Conservation (phyloP, 1,140 invertebrate species). For the Hermetia illucens region DNA sequence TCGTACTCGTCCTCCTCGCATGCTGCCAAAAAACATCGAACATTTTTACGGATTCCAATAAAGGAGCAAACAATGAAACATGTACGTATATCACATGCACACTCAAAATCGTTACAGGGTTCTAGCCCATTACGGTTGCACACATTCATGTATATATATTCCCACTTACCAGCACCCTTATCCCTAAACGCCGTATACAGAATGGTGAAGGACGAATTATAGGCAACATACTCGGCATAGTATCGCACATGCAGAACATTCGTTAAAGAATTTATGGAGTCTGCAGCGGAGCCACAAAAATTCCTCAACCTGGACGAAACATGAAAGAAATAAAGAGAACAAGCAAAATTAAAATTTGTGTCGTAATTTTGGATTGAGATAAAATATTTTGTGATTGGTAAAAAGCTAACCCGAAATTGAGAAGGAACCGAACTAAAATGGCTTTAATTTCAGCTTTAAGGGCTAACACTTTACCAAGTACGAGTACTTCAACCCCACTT, state of each 20-base stretch:
- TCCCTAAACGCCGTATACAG: slow-evolving; percentile 61
- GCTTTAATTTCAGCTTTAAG: too few relatives aligned
- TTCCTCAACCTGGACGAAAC: slow-evolving; percentile 42
- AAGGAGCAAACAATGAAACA: too few relatives aligned
- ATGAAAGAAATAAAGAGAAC: too few relatives aligned
- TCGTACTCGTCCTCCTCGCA: slow-evolving; percentile 54
- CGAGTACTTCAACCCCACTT: too few relatives aligned
- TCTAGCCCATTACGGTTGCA: too few relatives aligned
- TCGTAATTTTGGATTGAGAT: background rate
- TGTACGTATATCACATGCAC: too few relatives aligned
- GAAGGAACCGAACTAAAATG: too few relatives aligned
- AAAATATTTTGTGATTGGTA: slow-evolving; percentile 1
- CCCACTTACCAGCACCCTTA: slow-evolving; percentile 33
- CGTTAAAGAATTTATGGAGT: slow-evolving; percentile 42
- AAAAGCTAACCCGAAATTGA: too few relatives aligned
- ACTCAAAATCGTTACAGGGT: too few relatives aligned
- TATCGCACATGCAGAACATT: slow-evolving; percentile 56
- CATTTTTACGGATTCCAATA: slow-evolving; percentile 5
- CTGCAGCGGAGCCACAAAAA: slow-evolving; percentile 69
- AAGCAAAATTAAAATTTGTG: background rate
- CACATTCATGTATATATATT: too few relatives aligned
- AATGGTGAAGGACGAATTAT: slow-evolving; percentile 52
- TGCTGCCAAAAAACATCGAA: slow-evolving; percentile 24
- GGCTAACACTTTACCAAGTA: too few relatives aligned
- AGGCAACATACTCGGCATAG: slow-evolving; percentile 45